phyloP scores from a whole-genome alignment of 2,797 vertebrate species.

The Lepus townsendii region DNA sequence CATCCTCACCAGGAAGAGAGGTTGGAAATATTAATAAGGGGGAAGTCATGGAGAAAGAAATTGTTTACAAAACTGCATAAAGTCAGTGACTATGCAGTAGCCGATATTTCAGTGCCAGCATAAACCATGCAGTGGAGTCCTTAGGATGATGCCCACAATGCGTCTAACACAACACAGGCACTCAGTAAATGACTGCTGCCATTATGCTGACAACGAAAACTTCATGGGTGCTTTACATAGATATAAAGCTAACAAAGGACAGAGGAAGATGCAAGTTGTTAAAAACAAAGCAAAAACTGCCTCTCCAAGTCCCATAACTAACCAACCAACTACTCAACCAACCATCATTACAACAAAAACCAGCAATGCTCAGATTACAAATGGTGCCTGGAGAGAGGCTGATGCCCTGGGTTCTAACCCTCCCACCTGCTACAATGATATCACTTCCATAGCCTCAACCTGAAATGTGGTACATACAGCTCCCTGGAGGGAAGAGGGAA shows the following conservation, averaged over 20 bases:
- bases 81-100: neutral
- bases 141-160: neutral
- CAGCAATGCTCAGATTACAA: neutral
- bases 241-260: neutral
- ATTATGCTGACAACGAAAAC: neutral
- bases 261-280: neutral
- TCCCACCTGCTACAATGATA: neutral
- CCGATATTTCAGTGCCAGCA: neutral
- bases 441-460: neutral
- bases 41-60: neutral
- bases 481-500: neutral
- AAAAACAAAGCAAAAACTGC: neutral
- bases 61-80: neutral
- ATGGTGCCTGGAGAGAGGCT: neutral
- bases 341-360: neutral
- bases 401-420: neutral
- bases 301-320: neutral
- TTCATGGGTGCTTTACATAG: neutral
- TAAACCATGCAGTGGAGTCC: neutral
- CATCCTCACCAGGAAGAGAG: neutral
- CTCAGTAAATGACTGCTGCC: neutral
- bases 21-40: neutral
- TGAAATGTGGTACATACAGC: neutral
- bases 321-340: neutral
- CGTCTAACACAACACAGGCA: no score